Evolutionary conservation across 2,113 vertebrate species (phyloP), one percentile per base, ranked within the genome.

Genomic region (Pachyramphus minor): DNA sequence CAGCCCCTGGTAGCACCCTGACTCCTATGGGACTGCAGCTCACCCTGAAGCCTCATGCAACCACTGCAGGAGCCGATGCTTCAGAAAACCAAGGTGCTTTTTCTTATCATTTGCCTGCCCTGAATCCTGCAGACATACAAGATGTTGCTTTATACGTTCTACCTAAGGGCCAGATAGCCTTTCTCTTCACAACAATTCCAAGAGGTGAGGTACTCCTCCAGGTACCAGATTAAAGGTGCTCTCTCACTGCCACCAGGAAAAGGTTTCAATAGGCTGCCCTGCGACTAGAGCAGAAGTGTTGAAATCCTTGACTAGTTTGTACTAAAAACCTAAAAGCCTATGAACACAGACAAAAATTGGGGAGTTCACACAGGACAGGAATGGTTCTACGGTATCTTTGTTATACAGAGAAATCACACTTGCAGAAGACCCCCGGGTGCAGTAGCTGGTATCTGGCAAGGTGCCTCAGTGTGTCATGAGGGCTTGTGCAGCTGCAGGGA

Each of bases 401-500:
- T 15, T 55, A 20, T 23, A 27, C 1, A 2, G 27, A 63, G 44
- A 76, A 83, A 68, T 37, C n/a, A 17, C 23, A 23, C 1, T 44
- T 68, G 49, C 5, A 5, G 33, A 75, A 79, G 52, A 41, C 8
- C 45, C 42, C 31, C 0, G 25, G 35, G 23, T 39, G 42, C 56
- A 78, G 82, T 5, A 63, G 52, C 41, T 67, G 80, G 50, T 23
- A 52, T 35, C 39, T 72, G 60, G 14, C 21, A 33, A 59, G 45
- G 20, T 42, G 25, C 16, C 42, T n/a, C 3, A 2, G n/a, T 59
- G 31, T 45, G 28, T 28, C 3, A 0, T 2, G 16, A 64, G 0
- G 1, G 45, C 45, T 83, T 8, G 0, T 30, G 59, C 0, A 0
- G 42, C 66, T 67, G 47, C 30, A 60, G 45, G 22, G 66, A 15